Evolutionary conservation across 2,888 invertebrate genomes (phyloP), one percentile per base, ranked within the genome.

Genomic region (Strigamia crassipes): DNA sequence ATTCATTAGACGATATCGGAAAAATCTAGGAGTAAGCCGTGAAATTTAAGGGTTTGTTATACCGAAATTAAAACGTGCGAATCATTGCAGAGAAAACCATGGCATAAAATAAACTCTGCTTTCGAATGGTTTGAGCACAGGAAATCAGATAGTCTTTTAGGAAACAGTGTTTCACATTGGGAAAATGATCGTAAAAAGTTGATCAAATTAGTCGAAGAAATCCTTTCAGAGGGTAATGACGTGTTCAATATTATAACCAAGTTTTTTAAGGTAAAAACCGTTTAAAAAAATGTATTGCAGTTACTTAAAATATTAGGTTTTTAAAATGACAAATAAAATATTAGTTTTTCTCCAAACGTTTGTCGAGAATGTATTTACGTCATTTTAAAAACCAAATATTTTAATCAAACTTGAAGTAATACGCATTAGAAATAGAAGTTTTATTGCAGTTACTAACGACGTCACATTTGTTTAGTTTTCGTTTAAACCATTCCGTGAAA

Each of bases 51-150:
- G 10, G 0, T 1, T 10, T 38, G 51, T 6, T 6, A 51, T 51
- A 27, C 15, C 12, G 15, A 15, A 51, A 51, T 13, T 5, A 10
- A 51, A 18, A 15, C 4, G 18, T 51, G 13, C 12, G 4, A 31
- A 31, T 73, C 73, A 5, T 73, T 73, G 27, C 31, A 73, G 73
- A 73, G 31, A 73, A 73, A 73, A 31, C 31, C 31, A 12, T 73
- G 73, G 73, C 31, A 27, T 73, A 73, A 73, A n/a, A 31, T 73
- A 73, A 31, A 73, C 13, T 9, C 23, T 31, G 73, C 73, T 5
- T 73, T 73, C 31, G 31, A 73, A 31, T 73, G 73, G 73, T 73
- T 73, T n/a, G 73, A 73, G 12, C 73, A 73, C 10, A 73, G 73
- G 15, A 73, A 31, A 73, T 23, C 13, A 31, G 73, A 73, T 27